Evolutionary conservation across 2,113 vertebrate species (phyloP).

Genomic region (Rhinoderma darwinii): DNA sequence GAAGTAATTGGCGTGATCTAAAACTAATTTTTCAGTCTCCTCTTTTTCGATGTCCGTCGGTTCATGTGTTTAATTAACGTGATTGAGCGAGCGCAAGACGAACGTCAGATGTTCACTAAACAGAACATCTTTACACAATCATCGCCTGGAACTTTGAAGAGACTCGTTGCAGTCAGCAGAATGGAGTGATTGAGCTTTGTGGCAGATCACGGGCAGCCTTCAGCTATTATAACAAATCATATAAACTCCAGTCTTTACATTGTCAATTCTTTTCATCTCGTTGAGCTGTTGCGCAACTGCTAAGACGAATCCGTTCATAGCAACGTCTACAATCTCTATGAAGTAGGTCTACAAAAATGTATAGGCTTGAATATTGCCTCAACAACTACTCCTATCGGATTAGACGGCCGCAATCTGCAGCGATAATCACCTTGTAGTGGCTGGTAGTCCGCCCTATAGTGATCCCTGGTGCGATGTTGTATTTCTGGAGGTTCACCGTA

Average conservation of each 20-base stretch:
- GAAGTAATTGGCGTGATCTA: background rate
- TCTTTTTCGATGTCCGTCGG: constrained; percentile 4
- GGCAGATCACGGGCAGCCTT: background rate
- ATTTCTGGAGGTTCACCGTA: too few species aligned
- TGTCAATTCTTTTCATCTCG: background rate
- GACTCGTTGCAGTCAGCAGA: background rate
- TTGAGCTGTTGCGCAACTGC: background rate
- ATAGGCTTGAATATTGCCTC: too few species aligned
- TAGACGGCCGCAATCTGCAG: too few species aligned
- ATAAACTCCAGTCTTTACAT: background rate
- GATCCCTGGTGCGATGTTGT: too few species aligned
- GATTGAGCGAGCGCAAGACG: constrained; percentile 9
- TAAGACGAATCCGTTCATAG: background rate
- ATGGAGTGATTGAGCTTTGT: constrained; percentile 5
- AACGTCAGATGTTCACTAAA: constrained; percentile 5
- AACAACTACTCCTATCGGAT: too few species aligned
- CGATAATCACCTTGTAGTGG: too few species aligned
- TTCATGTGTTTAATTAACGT: constrained; percentile 22
- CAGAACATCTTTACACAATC: constrained; percentile 37
- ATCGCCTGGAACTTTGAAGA: background rate
- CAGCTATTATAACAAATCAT: background rate
- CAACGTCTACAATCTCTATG: too few species aligned
- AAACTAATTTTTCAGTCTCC: background rate
- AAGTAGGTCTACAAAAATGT: too few species aligned
- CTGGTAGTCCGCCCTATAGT: too few species aligned